A percentile compares a stretch with the other conserved stretches of the same genome.
Evolutionary conservation across 2,797 vertebrate genomes (phyloP).

Genomic region (Hybognathus amarus): DNA sequence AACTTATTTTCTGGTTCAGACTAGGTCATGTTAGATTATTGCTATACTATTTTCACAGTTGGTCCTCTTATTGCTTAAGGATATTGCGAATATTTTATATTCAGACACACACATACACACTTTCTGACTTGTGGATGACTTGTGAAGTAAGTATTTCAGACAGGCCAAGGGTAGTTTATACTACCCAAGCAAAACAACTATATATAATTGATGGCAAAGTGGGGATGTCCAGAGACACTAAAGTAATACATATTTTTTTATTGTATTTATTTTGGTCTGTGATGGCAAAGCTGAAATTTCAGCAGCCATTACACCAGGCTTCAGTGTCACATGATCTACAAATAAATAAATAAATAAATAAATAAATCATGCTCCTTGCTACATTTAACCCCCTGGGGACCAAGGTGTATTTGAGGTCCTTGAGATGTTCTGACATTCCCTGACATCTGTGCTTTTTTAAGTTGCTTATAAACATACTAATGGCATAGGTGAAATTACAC

Average conservation of each 20-base stretch:
- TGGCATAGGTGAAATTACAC: too few relatives aligned
- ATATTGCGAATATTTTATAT: conserved; percentile 1
- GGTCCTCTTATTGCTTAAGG: neutral
- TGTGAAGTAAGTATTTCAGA: conserved; percentile 29
- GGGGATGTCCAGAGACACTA: neutral
- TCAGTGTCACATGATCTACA: too few relatives aligned
- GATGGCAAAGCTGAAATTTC: neutral
- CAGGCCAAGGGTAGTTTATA: neutral
- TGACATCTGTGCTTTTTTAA: too few relatives aligned
- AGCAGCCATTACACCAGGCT: neutral
- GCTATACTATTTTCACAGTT: conserved; percentile 6
- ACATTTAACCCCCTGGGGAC: too few relatives aligned
- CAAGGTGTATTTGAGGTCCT: too few relatives aligned
- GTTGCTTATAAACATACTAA: too few relatives aligned
- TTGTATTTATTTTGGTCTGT: neutral
- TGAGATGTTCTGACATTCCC: too few relatives aligned
- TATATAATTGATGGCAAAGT: neutral
- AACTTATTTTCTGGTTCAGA: conserved; percentile 10
- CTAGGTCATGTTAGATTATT: neutral
- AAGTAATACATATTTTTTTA: neutral
- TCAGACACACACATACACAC: neutral
- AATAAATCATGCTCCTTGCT: too few relatives aligned
- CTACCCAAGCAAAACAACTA: too few relatives aligned
- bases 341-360: too few relatives aligned
- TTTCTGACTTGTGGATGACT: neutral